Base-by-base conservation (phyloP, 2,888 invertebrate genomes). In the Hydrotaea cyrtoneurina region DNA sequence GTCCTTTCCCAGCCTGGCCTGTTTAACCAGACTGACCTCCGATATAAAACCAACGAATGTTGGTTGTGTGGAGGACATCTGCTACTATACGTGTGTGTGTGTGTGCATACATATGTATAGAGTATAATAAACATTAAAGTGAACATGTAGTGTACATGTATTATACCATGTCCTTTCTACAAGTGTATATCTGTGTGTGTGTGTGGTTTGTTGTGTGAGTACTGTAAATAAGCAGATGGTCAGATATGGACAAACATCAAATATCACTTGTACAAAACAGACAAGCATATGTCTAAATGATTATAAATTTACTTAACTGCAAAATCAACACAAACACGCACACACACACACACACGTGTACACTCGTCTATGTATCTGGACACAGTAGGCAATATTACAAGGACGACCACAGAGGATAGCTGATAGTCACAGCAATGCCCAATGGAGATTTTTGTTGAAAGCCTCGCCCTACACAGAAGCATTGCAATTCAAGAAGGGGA, bases 171-270 rank as follows among this genome's bases (percentile, higher is more conserved):
- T 55, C 39, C 11, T 26, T 59, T 10, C 53, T 62, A 8, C 19
- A 8, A 36, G 39, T n/a, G 39, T 59, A 23, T 31, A 31, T 31
- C 31, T 66, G 66, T 11, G 66, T 43, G 19, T 17, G 66, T 19
- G 55, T 55, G 2, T 39, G 43, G 21, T 19, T 3, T 59, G 31
- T n/a, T 62, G 26, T 62, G 62, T 62, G n/a, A 21, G n/a, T n/a
- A 36, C 17, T 55, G 23, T 23, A 50, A 50, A 59, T 59, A 78
- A 73, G 5, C 73, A 78, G 73, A 78, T 82, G 78, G 55, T 72
- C 73, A 77, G 72, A 46, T 77, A 81, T 72, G 72, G 53, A 73
- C 31, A 72, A 78, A 74, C 72, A 74, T n/a, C 64, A 77, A 81
- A 81, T 57, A 72, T 73, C 77, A 72, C 64, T 64, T 31, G 31